Percentiles rank a stretch among this genome's conserved stretches.
phyloP scores from a whole-genome alignment of 2,797 vertebrate genomes.

The Pseudomugil tenellus region DNA sequence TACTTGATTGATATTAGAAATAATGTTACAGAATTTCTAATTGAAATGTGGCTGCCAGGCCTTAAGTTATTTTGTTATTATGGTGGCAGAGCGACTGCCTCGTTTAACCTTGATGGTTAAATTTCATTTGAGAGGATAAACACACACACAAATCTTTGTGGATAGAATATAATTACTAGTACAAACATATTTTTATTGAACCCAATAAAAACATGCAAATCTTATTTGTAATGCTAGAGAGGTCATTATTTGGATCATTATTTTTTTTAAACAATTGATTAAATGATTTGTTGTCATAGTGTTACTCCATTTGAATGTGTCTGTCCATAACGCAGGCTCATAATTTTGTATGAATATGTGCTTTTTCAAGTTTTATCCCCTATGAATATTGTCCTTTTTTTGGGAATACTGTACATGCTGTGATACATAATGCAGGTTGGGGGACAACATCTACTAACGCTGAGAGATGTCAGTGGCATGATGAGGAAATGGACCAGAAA shows the following conservation, averaged over 20 bases:
- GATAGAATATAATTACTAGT: slow-evolving; percentile 18
- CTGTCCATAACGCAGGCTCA: neutral
- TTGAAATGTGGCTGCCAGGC: slow-evolving; percentile 46
- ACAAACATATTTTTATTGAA: slow-evolving; percentile 15
- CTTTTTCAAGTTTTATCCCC: slow-evolving; percentile 1
- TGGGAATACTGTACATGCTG: slow-evolving; percentile 31
- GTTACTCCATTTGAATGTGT: neutral
- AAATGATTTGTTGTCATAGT: neutral
- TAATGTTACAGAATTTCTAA: slow-evolving; percentile 50
- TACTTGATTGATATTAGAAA: slow-evolving; percentile 48
- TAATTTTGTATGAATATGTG: neutral
- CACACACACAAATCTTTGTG: neutral
- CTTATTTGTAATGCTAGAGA: neutral
- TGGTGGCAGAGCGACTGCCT: slow-evolving; percentile 18
- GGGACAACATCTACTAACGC: slow-evolving; percentile 36
- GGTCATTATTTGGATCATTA: neutral
- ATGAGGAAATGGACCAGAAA: slow-evolving; percentile 68
- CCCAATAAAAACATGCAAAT: slow-evolving; percentile 22
- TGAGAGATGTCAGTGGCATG: slow-evolving; percentile 45
- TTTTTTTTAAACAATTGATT: slow-evolving; percentile 6
- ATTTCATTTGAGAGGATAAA: slow-evolving; percentile 28
- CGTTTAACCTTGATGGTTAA: slow-evolving; percentile 6
- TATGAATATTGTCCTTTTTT: neutral
- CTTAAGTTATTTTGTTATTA: slow-evolving; percentile 57
- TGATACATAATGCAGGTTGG: slow-evolving; percentile 35